Evolutionary conservation across 2,113 vertebrate genomes (phyloP).

Genomic region (Saguinus midas): DNA sequence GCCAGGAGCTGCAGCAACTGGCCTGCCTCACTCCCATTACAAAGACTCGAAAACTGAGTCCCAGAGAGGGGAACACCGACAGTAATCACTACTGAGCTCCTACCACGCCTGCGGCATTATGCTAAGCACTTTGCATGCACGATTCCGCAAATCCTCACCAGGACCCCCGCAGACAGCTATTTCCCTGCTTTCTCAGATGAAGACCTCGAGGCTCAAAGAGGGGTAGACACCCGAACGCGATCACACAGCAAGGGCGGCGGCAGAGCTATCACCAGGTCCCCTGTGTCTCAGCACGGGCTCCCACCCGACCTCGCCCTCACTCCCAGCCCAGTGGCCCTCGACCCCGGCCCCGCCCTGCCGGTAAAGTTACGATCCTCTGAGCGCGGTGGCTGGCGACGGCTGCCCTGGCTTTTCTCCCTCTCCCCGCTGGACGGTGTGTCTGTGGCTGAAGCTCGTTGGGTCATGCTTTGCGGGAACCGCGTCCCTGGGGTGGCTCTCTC

Average conservation of each 20-base stretch:
- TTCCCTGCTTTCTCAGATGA: constrained; percentile 27
- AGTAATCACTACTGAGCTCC: not conserved
- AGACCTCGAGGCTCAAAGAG: not conserved
- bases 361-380: constrained; percentile 26
- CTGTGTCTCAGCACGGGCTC: not conserved
- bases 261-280: not conserved
- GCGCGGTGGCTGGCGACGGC: not conserved
- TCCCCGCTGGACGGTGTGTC: not conserved
- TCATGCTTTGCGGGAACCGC: not conserved
- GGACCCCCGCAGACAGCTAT: not conserved
- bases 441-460: not conserved
- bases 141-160: not conserved
- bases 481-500: not conserved
- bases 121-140: not conserved
- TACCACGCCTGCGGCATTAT: not conserved
- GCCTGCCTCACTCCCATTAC: not conserved
- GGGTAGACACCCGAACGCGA: not conserved
- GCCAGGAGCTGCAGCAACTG: not conserved
- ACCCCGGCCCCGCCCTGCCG: not conserved
- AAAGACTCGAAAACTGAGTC: constrained; percentile 46
- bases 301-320: not conserved
- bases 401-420: not conserved
- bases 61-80: not conserved
- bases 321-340: too few species aligned
- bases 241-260: not conserved